Evolutionary conservation across 2,113 vertebrate species (phyloP).

Genomic region (Malaclemys terrapin): DNA sequence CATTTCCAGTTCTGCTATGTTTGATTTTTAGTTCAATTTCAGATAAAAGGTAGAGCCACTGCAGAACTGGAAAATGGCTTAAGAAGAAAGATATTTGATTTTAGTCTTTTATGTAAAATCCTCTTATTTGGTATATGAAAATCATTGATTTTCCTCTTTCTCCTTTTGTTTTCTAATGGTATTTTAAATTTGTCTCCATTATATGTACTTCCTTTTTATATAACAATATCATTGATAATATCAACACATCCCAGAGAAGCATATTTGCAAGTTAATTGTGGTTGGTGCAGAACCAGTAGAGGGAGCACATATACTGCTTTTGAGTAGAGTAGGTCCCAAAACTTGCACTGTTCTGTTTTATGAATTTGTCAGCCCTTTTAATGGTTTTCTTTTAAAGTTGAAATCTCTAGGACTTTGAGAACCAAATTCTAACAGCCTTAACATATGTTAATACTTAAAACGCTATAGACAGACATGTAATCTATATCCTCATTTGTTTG

Average conservation of each 20-base stretch:
- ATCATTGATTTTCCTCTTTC: neutral
- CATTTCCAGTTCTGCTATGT: neutral
- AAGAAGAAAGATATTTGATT: neutral
- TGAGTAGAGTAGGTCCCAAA: neutral
- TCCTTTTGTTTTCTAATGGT: neutral
- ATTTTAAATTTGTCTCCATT: neutral
- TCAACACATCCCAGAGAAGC: neutral
- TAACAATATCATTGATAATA: accelerated
- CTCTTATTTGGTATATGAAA: neutral
- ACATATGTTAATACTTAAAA: neutral
- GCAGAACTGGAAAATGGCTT: accelerated
- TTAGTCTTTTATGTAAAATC: neutral
- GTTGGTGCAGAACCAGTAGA: conserved; percentile 49
- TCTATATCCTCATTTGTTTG: neutral
- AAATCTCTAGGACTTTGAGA: neutral
- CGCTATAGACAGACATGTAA: neutral
- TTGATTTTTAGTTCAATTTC: neutral
- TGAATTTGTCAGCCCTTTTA: neutral
- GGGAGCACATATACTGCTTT: conserved; percentile 62
- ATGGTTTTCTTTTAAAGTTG: neutral
- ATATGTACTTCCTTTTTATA: neutral
- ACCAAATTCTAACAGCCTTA: neutral
- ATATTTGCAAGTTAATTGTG: conserved; percentile 14
- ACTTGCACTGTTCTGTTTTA: neutral
- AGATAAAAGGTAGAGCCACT: neutral